These are phyloP conservation scores for Lampropteryx suffumata DNA, from an alignment of 2,888 invertebrate genomes.

Conservation along the genomic window DNA sequence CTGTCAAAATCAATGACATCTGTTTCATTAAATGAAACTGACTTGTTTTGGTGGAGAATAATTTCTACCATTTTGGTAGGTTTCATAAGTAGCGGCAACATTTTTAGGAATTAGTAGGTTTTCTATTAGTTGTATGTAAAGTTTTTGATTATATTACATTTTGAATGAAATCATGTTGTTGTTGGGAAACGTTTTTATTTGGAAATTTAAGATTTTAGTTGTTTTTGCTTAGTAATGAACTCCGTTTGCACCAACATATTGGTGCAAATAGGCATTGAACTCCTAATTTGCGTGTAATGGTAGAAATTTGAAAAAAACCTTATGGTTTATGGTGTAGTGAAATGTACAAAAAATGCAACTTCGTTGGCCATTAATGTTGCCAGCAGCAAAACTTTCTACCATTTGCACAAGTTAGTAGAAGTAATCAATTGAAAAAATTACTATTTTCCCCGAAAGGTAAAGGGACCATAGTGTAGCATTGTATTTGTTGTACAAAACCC, in stretches of 20 bases:
- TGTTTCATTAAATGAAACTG: slow-evolving; percentile 4
- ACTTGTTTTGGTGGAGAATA: neutral
- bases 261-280: neutral
- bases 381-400: slow-evolving; percentile 1
- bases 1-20: neutral
- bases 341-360: too few species aligned
- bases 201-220: neutral
- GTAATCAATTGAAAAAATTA: slow-evolving; percentile 4
- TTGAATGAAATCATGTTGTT: slow-evolving; percentile 61
- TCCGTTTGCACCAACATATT: neutral
- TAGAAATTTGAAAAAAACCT: neutral
- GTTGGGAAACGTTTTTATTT: slow-evolving; percentile 18
- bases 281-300: slow-evolving; percentile 5
- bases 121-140: slow-evolving; percentile 48
- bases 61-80: slow-evolving; percentile 11
- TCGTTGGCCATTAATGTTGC: neutral
- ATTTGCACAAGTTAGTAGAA: slow-evolving; percentile 11
- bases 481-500: slow-evolving; percentile 27
- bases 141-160: slow-evolving; percentile 57
- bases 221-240: neutral
- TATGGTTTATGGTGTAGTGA: too few species aligned
- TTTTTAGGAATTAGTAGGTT: slow-evolving; percentile 32
- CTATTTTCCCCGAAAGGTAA: slow-evolving; percentile 21
- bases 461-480: slow-evolving; percentile 29
- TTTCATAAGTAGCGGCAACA: slow-evolving; percentile 12